Percentiles rank a stretch among this genome's conserved stretches.
Evolutionary conservation across 2,797 vertebrate genomes (phyloP).

Genomic region (Dendrocincla fuliginosa): DNA sequence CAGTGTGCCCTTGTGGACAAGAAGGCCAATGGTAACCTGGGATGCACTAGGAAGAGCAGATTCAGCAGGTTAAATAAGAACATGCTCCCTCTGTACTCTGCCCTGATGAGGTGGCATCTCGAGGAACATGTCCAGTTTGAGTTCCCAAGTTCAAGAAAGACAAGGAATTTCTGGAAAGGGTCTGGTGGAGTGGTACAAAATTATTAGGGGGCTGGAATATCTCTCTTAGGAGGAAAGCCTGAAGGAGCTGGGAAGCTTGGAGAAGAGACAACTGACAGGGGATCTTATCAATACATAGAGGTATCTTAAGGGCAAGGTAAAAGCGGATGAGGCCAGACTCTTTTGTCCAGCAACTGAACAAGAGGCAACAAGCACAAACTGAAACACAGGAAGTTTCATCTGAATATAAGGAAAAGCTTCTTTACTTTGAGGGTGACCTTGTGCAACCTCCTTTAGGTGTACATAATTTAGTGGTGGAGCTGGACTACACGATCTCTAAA

Average conservation of each 20-base stretch:
- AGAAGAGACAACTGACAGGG: not conserved
- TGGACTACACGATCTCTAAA: not conserved
- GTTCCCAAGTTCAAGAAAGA: accelerated
- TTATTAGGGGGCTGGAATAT: not conserved
- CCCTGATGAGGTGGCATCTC: not conserved
- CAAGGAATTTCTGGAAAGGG: not conserved
- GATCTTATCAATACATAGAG: not conserved
- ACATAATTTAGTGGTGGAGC: not conserved
- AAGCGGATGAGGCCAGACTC: not conserved
- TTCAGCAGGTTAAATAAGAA: not conserved
- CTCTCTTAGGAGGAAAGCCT: not conserved
- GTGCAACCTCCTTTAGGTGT: not conserved
- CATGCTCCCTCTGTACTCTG: not conserved
- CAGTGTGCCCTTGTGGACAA: not conserved
- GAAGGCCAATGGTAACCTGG: no score
- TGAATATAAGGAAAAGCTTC: not conserved
- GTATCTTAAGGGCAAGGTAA: not conserved
- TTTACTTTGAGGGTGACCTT: not conserved
- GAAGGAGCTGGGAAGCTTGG: not conserved
- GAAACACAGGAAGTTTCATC: not conserved
- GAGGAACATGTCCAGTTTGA: not conserved
- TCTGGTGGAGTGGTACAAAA: not conserved
- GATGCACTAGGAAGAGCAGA: accelerated
- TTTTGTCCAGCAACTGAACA: not conserved
- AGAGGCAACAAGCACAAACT: not conserved